Evolutionary conservation across 2,888 invertebrate species (phyloP).

Genomic region (Sesia bembeciformis): DNA sequence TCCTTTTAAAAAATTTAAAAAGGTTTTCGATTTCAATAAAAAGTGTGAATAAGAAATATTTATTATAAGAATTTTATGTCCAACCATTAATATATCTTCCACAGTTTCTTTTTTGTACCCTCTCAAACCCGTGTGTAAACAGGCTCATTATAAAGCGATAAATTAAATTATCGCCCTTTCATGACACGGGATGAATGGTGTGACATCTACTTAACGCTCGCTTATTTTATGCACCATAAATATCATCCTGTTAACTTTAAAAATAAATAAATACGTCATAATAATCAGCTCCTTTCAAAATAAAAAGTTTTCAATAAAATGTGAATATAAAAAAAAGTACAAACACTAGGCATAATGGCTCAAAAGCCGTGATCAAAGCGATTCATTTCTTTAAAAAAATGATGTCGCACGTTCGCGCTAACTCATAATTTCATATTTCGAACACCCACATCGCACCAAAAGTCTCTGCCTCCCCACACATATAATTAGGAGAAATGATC

Average conservation of each 20-base stretch:
- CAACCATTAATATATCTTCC: background rate
- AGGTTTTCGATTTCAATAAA: conserved; percentile 2
- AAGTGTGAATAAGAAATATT: conserved; percentile 4
- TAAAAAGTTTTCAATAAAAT: background rate
- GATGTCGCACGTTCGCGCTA: conserved; percentile 38
- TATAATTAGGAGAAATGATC: conserved; percentile 70
- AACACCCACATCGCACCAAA: conserved; percentile 66
- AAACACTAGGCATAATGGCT: background rate
- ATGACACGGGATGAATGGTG: conserved; percentile 41
- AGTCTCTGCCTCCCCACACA: conserved; percentile 46
- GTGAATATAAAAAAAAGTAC: background rate
- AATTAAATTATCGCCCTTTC: conserved; percentile 67
- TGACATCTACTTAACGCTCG: conserved; percentile 47
- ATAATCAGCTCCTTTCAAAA: background rate
- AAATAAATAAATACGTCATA: background rate
- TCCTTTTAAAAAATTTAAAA: no score
- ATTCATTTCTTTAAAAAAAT: conserved; percentile 1
- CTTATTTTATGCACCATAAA: conserved; percentile 50
- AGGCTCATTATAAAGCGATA: conserved; percentile 68
- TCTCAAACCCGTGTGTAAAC: conserved; percentile 38
- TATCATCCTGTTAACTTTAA: conserved; percentile 42
- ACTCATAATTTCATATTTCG: conserved; percentile 58
- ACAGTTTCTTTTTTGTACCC: conserved; percentile 4
- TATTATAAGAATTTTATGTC: conserved; percentile 4
- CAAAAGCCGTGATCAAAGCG: background rate